Evolutionary conservation across 2,113 vertebrate genomes (phyloP).

Genomic region (Podiceps cristatus): DNA sequence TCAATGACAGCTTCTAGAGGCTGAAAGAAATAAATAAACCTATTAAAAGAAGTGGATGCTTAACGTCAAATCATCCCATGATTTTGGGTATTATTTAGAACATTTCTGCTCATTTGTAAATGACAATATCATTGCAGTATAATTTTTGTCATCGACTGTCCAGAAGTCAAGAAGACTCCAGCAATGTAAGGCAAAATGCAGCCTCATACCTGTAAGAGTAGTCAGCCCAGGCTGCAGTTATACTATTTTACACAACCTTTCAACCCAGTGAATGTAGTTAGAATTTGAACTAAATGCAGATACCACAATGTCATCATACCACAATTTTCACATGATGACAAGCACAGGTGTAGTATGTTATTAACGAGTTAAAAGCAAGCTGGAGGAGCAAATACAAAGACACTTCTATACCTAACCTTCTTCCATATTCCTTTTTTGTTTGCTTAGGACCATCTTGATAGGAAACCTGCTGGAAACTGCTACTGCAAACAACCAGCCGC

Average conservation of each 20-base stretch:
- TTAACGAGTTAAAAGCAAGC: background rate
- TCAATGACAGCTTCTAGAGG: constrained; percentile 15
- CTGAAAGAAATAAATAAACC: constrained; percentile 59
- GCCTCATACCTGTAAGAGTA: background rate
- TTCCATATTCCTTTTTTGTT: background rate
- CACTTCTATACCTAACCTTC: background rate
- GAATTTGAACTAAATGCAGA: background rate
- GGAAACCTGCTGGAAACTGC: background rate
- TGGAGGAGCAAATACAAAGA: background rate
- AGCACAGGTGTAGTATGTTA: background rate
- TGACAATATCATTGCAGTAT: constrained; percentile 22
- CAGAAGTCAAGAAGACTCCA: constrained; percentile 22
- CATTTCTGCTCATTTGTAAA: background rate
- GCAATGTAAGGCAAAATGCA: background rate
- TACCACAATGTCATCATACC: background rate
- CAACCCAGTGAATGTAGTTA: background rate
- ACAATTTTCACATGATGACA: background rate
- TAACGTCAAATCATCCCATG: constrained; percentile 27
- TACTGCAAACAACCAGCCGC: background rate
- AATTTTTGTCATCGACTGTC: constrained; percentile 49
- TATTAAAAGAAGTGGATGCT: constrained; percentile 62
- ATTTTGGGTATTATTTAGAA: constrained; percentile 48
- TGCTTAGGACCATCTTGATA: background rate
- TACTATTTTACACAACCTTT: background rate
- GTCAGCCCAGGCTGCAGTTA: background rate